A percentile compares a stretch with the other conserved stretches of the same genome.
Conservation (phyloP, 2,797 vertebrate genomes). For the Bradypus variegatus region DNA sequence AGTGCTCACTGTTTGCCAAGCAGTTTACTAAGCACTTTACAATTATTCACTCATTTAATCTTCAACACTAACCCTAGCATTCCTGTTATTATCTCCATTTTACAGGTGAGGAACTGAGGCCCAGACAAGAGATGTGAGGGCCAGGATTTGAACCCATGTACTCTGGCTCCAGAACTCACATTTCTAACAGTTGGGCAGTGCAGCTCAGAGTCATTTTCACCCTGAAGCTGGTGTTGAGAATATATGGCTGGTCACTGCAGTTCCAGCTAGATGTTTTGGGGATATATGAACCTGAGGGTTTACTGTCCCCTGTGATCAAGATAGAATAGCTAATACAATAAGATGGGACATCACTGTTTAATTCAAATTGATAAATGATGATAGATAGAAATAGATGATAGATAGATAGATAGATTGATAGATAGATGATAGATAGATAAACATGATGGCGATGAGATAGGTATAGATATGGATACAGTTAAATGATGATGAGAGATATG, state of each 20-base stretch:
- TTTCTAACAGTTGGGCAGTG: background rate
- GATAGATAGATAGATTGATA: background rate
- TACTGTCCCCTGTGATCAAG: background rate
- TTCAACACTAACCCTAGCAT: background rate
- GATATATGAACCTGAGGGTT: background rate
- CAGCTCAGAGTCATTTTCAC: no score
- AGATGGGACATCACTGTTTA: background rate
- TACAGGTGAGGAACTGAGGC: background rate
- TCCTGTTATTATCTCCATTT: background rate
- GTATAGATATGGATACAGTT: no score
- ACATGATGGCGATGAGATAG: no score
- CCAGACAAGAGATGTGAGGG: background rate
- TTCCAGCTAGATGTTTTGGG: background rate
- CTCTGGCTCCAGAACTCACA: background rate
- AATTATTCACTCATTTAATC: background rate
- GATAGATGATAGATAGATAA: no score
- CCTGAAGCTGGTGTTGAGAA: no score
- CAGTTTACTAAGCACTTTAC: background rate
- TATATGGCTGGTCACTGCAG: accelerated
- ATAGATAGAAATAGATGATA: background rate
- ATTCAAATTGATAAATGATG: background rate
- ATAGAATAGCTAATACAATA: background rate
- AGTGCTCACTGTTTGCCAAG: no score
- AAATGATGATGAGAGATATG: no score
- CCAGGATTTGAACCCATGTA: background rate